phyloP scores from a whole-genome alignment of 2,797 vertebrate species.

The Artibeus jamaicensis region DNA sequence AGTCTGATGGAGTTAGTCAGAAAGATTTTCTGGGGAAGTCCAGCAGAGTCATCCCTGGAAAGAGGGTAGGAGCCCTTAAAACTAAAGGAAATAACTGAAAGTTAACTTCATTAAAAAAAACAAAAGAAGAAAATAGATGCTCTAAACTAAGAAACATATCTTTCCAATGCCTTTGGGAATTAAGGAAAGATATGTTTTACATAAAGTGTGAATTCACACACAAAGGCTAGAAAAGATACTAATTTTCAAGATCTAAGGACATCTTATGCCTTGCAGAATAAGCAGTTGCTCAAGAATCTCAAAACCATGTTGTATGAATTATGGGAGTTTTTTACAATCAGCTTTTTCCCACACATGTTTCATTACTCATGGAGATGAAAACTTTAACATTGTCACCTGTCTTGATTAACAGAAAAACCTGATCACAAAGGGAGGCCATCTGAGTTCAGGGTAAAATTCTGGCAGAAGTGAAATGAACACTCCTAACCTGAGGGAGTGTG shows the following conservation, averaged over 20 bases:
- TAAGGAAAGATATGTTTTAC: neutral
- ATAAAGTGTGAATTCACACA: neutral
- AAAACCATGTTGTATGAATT: neutral
- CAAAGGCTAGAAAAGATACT: neutral
- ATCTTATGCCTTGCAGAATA: neutral
- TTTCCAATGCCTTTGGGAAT: neutral
- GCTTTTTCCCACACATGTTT: neutral
- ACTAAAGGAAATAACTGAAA: neutral
- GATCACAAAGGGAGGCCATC: neutral
- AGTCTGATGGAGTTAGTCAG: neutral
- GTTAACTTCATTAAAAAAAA: neutral
- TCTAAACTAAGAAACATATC: neutral
- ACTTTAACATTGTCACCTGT: neutral
- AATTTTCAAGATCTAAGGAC: neutral
- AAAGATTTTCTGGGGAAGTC: neutral
- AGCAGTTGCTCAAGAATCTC: constrained; percentile 2
- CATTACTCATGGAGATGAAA: neutral
- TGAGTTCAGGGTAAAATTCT: neutral
- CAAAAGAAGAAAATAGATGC: neutral
- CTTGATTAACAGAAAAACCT: neutral
- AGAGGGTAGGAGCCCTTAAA: neutral
- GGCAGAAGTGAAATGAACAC: neutral
- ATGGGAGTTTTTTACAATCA: neutral
- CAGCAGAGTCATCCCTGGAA: neutral
- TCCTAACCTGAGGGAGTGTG: neutral